These are phyloP conservation scores for Spinibarbus caldwelli DNA, from an alignment of 2,797 vertebrate species.

Conservation along the genomic window DNA sequence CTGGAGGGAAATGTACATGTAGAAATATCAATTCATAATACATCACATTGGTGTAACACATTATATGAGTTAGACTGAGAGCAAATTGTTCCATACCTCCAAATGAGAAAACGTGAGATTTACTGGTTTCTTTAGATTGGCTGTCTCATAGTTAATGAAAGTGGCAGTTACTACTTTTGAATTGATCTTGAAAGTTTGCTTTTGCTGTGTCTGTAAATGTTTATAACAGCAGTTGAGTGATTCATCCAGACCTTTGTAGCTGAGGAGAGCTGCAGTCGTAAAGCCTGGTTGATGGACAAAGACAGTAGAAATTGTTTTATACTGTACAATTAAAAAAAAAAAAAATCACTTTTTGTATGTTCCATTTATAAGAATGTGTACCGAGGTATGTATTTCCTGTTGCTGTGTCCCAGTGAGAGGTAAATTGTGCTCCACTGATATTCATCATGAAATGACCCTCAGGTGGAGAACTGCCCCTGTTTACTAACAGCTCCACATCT, in stretches of 20 bases:
- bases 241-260: constrained; percentile 67
- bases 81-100: constrained; percentile 60
- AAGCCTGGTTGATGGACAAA: constrained; percentile 68
- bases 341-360: neutral
- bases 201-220: constrained; percentile 22
- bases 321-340: neutral
- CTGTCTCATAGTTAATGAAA: constrained; percentile 76
- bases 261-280: constrained; percentile 71
- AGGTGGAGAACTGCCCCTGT: constrained; percentile 53
- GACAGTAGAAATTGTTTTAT: neutral
- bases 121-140: constrained; percentile 67
- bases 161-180: constrained; percentile 78
- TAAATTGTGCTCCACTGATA: constrained; percentile 58
- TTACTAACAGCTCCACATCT: constrained; percentile 70
- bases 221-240: constrained; percentile 59
- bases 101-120: constrained; percentile 73
- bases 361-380: constrained; percentile 47
- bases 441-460: constrained; percentile 42
- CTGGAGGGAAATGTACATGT: constrained; percentile 24
- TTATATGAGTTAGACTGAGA: neutral
- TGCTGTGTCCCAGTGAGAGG: constrained; percentile 72
- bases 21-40: neutral
- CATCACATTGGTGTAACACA: neutral
- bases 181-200: constrained; percentile 58
- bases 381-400: constrained; percentile 73